phyloP scores from a whole-genome alignment of 1,140 invertebrate genomes.

The Heliconius nattereri region DNA sequence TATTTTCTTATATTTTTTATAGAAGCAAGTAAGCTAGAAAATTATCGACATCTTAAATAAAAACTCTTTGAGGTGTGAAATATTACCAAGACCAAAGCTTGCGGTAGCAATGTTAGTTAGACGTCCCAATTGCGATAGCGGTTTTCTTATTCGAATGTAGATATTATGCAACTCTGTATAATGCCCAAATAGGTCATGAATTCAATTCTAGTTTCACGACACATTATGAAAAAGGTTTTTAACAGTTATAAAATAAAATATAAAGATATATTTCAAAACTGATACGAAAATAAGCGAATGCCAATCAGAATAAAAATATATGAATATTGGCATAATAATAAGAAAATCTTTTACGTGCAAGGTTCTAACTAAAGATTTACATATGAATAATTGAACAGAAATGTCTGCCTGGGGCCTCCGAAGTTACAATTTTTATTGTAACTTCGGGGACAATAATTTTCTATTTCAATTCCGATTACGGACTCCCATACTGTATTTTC shows the following conservation, averaged over 20 bases:
- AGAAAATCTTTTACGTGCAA: background rate
- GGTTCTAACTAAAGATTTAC: conserved; percentile 1
- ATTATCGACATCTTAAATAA: background rate
- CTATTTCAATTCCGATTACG: background rate
- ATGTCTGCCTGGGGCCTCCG: background rate
- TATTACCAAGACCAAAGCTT: background rate
- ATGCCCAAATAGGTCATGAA: background rate
- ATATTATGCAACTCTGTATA: background rate
- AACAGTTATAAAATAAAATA: background rate
- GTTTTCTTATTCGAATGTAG: background rate
- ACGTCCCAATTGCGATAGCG: background rate
- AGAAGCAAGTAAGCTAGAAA: background rate
- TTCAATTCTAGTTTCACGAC: too few relatives aligned
- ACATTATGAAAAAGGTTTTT: too few relatives aligned
- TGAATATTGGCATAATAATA: background rate
- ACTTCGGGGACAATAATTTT: background rate
- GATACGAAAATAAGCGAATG: background rate
- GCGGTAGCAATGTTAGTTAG: background rate
- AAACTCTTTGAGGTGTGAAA: background rate
- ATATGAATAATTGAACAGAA: background rate
- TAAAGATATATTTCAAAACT: background rate
- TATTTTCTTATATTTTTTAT: too few relatives aligned
- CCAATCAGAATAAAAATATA: background rate
- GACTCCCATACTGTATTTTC: background rate
- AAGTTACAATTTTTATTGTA: too few relatives aligned